Evolutionary conservation across 2,113 vertebrate species (phyloP).

Genomic region (Mandrillus leucophaeus): DNA sequence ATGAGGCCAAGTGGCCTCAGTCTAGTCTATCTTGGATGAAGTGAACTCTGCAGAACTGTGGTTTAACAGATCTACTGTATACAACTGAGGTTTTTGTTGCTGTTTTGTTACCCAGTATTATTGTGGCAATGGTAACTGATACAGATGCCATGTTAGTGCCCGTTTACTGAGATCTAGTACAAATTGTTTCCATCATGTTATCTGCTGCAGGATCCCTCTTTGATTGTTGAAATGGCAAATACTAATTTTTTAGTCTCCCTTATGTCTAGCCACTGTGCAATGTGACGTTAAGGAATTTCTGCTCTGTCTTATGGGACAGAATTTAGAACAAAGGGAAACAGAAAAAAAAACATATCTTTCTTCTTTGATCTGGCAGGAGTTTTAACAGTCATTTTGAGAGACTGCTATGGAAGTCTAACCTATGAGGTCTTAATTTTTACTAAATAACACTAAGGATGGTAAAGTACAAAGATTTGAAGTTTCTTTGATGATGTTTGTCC

Average conservation of each 20-base stretch:
- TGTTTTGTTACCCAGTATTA: neutral
- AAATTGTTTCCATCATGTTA: neutral
- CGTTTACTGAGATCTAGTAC: neutral
- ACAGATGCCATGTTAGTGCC: neutral
- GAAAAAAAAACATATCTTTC: neutral
- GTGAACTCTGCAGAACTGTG: neutral
- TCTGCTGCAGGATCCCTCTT: neutral
- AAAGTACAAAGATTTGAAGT: neutral
- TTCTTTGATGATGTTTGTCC: neutral
- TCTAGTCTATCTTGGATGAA: neutral
- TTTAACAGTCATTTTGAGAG: neutral
- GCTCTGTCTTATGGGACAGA: neutral
- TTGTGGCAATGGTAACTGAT: neutral
- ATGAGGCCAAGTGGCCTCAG: neutral
- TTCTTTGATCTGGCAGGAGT: neutral
- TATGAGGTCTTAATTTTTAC: neutral
- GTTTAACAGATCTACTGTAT: neutral
- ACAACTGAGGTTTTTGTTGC: neutral
- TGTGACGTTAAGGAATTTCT: neutral
- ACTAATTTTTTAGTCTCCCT: neutral
- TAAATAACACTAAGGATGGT: neutral
- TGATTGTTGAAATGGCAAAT: neutral
- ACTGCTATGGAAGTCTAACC: neutral
- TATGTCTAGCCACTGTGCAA: neutral
- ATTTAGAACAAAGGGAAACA: neutral